Conservation (phyloP, 2,113 vertebrate genomes). For the Bufo bufo region DNA sequence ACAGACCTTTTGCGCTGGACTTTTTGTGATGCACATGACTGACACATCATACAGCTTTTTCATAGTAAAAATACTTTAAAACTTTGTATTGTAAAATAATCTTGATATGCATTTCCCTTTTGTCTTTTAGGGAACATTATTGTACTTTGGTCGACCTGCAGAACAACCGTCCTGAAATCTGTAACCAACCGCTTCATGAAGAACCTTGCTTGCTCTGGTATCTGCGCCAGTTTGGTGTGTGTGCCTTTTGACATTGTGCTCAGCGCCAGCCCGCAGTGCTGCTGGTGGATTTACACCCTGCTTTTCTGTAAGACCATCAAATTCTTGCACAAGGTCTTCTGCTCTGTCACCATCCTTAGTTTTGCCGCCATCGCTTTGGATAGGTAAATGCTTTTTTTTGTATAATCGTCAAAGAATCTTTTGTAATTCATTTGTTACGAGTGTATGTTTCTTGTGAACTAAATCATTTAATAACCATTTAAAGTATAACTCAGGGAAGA, state of each 20-base stretch:
- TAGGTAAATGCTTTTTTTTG: constrained; percentile 68
- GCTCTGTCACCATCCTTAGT: constrained; percentile 92
- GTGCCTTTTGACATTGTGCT: constrained; percentile 95
- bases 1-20: too few species aligned
- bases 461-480: too few species aligned
- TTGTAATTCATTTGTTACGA: too few species aligned
- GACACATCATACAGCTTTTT: too few species aligned
- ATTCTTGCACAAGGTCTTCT: constrained; percentile 96
- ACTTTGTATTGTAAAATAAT: background rate
- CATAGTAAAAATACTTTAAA: background rate
- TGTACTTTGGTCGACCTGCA: constrained; percentile 94
- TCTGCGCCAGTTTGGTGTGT: constrained; percentile 90
- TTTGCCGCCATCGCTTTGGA: constrained; percentile 87
- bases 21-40: too few species aligned
- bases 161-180: constrained; percentile 89
- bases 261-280: constrained; percentile 88
- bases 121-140: constrained; percentile 83
- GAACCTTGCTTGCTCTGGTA: constrained; percentile 93
- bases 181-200: constrained; percentile 94
- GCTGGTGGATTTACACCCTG: constrained; percentile 90
- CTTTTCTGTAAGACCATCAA: constrained; percentile 91
- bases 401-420: too few species aligned
- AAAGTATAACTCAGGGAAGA: too few species aligned
- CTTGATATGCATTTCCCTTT: background rate
- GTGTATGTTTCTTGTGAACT: too few species aligned